Evolutionary conservation across 1,140 invertebrate species (phyloP), one percentile per base, ranked within the genome.

Genomic region (Ceratina calcarata): DNA sequence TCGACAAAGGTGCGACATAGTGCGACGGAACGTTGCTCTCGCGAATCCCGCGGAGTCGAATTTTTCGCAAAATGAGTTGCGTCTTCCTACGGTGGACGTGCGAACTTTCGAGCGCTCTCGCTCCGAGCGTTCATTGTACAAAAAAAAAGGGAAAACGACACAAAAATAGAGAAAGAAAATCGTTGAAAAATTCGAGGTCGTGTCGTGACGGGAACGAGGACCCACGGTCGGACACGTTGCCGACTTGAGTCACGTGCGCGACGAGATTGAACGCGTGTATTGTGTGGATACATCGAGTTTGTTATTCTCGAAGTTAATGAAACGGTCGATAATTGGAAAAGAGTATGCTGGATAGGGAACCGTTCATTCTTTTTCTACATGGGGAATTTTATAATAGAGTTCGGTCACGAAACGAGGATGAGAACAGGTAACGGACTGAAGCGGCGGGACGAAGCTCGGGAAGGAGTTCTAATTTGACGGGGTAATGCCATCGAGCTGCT

Each of bases 61-160:
- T 80, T 45, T 24, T 55, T 58, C 60, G 45, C 60, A 45, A 53
- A 32, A 55, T 53, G 58, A 68, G 73, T 58, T 37, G 68, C 53
- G 68, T 83, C 77, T 83, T 83, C 66, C 66, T 37, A 61, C 72
- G 67, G 67, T 76, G 69, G 77, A 45, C 75, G 67, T 20, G 64
- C 8, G 18, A 77, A 69, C 24, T 49, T 55, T 22, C 45, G 8
- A 51, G 57, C 61, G 69, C n/a, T 66, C 32, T 49, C 32, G 7
- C 4, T 18, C 18, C 70, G 61, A 74, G 75, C 74, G 62, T 84
- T 78, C 68, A 55, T 53, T 75, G 80, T 85, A 85, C 79, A 86
- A 85, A 86, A 32, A 53, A 18, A 13, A 16, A 24, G 22, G 22
- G n/a, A 65, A 32, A 32, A 57, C 3, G 15, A 27, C 16, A 4